Percentiles rank a stretch among this genome's conserved stretches.
Conservation (phyloP, 2,888 invertebrate species). For the Drosophila koepferae region DNA sequence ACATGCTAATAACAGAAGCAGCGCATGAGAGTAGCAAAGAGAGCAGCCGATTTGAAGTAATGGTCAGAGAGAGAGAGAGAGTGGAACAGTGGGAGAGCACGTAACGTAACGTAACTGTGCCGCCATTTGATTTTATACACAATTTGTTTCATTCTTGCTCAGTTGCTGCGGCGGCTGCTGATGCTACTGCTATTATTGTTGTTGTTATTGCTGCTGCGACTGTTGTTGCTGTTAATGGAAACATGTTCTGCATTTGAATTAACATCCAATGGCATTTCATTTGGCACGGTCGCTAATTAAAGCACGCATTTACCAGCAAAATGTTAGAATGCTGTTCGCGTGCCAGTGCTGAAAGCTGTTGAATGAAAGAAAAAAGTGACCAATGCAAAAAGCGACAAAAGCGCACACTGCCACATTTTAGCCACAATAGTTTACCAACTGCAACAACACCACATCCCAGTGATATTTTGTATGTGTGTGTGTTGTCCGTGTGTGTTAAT, state of each 20-base stretch:
- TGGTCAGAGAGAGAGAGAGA: neutral
- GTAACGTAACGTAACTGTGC: conserved; percentile 27
- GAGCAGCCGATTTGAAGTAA: conserved; percentile 6
- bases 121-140: conserved; percentile 39
- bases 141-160: conserved; percentile 33
- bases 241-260: conserved; percentile 72
- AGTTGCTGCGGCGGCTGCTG: conserved; percentile 21
- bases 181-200: conserved; percentile 28
- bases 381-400: conserved; percentile 39
- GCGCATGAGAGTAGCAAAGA: conserved; percentile 23
- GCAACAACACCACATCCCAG: conserved; percentile 18
- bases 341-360: conserved; percentile 29
- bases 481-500: conserved; percentile 12
- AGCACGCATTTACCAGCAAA: conserved; percentile 39
- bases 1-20: conserved; percentile 41
- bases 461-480: conserved; percentile 1
- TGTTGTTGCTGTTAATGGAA: conserved; percentile 54
- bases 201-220: conserved; percentile 24
- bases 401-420: neutral
- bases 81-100: neutral
- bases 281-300: conserved; percentile 64
- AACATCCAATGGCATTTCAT: conserved; percentile 70
- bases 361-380: conserved; percentile 17
- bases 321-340: conserved; percentile 38
- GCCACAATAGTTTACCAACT: conserved; percentile 19